These are phyloP conservation scores for Puma concolor DNA, from an alignment of 2,113 vertebrate species.

Conservation along the genomic window DNA sequence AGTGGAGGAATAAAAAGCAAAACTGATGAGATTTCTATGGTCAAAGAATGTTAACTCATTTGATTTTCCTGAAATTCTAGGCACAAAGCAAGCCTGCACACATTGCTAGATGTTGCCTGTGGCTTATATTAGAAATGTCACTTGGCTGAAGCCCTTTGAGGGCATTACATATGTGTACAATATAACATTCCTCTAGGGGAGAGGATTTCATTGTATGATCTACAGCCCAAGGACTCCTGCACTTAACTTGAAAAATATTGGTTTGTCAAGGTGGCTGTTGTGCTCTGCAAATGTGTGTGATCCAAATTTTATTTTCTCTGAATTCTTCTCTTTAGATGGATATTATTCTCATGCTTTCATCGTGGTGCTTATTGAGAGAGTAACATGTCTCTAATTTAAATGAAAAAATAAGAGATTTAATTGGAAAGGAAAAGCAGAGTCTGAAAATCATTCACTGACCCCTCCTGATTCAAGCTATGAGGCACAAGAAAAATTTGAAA, in stretches of 20 bases:
- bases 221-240: constrained; percentile 58
- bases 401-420: constrained; percentile 58
- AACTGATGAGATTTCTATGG: constrained; percentile 79
- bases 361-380: neutral
- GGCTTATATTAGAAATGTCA: constrained; percentile 78
- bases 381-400: constrained; percentile 61
- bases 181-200: constrained; percentile 71
- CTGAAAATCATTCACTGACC: constrained; percentile 7
- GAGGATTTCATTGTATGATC: constrained; percentile 73
- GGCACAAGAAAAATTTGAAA: neutral
- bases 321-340: constrained; percentile 27
- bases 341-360: neutral
- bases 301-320: constrained; percentile 65
- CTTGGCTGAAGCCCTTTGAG: constrained; percentile 70
- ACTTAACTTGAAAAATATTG: constrained; percentile 66
- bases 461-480: neutral
- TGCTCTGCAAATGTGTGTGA: constrained; percentile 24
- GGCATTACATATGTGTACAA: constrained; percentile 76
- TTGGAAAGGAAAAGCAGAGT: constrained; percentile 16
- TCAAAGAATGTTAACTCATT: constrained; percentile 75
- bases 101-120: constrained; percentile 73
- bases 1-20: constrained; percentile 71
- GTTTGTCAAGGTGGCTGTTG: constrained; percentile 73
- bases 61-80: constrained; percentile 83
- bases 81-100: constrained; percentile 74